Evolutionary conservation across 2,797 vertebrate genomes (phyloP).

Genomic region (Simalia tracyae): DNA sequence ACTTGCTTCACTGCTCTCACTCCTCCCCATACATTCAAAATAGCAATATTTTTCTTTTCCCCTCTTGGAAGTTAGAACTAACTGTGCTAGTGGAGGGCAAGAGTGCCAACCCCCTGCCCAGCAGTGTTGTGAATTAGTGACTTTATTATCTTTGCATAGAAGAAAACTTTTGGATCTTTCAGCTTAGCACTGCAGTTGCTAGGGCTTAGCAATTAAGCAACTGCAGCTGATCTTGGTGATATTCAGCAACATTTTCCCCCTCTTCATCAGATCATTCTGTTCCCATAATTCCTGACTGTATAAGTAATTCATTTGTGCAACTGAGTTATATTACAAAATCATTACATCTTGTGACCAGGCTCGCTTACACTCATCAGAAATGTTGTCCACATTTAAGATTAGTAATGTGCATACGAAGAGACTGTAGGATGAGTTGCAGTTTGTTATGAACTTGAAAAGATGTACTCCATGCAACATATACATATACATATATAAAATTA

Average conservation of each 20-base stretch:
- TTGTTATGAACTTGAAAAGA: constrained; percentile 12
- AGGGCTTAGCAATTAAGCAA: constrained; percentile 21
- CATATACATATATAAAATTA: no score
- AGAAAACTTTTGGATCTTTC: background rate
- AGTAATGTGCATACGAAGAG: constrained; percentile 30
- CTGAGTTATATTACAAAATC: constrained; percentile 32
- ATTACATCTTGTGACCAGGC: constrained; percentile 23
- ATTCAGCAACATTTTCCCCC: constrained; percentile 22
- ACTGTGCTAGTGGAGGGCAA: background rate
- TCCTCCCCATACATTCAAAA: background rate
- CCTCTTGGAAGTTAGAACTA: background rate
- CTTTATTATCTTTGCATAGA: background rate
- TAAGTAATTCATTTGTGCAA: constrained; percentile 37
- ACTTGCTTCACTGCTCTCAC: background rate
- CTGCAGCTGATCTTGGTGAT: background rate
- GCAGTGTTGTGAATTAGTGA: background rate
- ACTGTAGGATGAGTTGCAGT: constrained; percentile 27
- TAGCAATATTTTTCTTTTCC: background rate
- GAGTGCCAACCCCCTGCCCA: background rate
- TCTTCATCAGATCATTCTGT: constrained; percentile 26
- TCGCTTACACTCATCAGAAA: constrained; percentile 36
- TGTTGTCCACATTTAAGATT: constrained; percentile 31
- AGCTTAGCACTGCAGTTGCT: background rate
- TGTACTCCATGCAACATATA: background rate
- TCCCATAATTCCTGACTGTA: constrained; percentile 46